phyloP scores from a whole-genome alignment of 2,113 vertebrate genomes.

The Pseudopipra pipra region DNA sequence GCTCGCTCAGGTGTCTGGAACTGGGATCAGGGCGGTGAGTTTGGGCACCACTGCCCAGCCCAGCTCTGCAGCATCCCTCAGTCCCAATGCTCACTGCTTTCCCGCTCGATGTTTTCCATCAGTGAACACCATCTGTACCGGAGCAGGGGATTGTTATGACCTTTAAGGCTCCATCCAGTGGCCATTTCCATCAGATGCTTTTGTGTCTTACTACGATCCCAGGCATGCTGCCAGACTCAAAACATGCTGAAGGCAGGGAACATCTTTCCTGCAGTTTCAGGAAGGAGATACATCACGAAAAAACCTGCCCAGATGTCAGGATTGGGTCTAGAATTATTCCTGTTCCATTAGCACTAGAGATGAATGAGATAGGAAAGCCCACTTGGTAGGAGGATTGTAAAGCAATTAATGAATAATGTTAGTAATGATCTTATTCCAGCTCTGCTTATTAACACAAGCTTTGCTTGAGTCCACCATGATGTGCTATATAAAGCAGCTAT shows the following conservation, averaged over 20 bases:
- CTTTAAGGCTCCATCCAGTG: conserved; percentile 56
- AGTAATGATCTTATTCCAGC: conserved; percentile 7
- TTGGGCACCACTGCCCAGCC: background rate
- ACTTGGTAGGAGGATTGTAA: background rate
- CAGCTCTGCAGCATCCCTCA: background rate
- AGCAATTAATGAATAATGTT: conserved; percentile 13
- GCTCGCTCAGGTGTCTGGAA: background rate
- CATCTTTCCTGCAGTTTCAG: background rate
- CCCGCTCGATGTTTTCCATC: background rate
- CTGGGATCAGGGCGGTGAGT: background rate
- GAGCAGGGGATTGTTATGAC: background rate
- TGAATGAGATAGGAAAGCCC: background rate
- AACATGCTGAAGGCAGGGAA: background rate
- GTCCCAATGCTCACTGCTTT: background rate
- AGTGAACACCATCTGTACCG: background rate
- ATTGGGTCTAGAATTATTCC: background rate
- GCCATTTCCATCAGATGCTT: conserved; percentile 9
- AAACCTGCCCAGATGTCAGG: background rate
- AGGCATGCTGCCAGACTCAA: background rate
- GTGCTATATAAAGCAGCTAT: background rate
- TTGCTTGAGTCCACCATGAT: conserved; percentile 18
- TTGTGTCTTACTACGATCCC: background rate
- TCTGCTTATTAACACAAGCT: conserved; percentile 20
- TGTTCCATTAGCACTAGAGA: background rate
- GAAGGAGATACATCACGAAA: background rate